Conservation (phyloP, 2,113 vertebrate genomes). For the Danionella cerebrum region DNA sequence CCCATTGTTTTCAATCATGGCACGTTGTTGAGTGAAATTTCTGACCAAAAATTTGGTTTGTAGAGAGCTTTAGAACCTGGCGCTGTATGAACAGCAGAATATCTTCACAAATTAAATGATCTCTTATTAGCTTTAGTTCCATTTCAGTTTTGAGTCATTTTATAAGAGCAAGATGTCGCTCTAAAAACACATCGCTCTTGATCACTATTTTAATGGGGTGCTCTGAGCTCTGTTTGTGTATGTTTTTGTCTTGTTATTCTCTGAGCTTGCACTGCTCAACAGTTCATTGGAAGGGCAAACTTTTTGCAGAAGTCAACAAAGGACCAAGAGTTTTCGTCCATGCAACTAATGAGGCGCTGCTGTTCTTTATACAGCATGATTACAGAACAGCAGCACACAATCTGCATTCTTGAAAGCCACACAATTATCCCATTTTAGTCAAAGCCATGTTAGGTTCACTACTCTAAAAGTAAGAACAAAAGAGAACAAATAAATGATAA, state of each 20-base stretch:
- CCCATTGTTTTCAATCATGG: too few species aligned
- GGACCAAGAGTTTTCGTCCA: slow-evolving; percentile 7
- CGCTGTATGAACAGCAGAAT: too few species aligned
- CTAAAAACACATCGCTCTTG: background rate
- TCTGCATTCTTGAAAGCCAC: background rate
- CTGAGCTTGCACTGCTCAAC: background rate
- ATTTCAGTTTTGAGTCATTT: too few species aligned
- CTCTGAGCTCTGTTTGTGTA: background rate
- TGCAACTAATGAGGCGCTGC: slow-evolving; percentile 11
- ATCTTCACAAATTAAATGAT: too few species aligned
- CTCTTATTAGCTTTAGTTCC: too few species aligned
- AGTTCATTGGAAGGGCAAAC: slow-evolving; percentile 4
- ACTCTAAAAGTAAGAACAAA: background rate
- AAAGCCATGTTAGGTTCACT: background rate
- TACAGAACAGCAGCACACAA: background rate
- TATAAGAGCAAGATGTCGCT: too few species aligned
- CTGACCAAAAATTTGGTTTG: too few species aligned
- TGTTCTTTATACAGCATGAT: slow-evolving; percentile 5
- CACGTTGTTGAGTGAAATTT: too few species aligned
- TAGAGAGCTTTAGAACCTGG: too few species aligned
- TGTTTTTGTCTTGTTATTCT: background rate
- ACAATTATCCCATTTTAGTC: background rate
- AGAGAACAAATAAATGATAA: too few species aligned
- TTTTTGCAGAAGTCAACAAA: background rate
- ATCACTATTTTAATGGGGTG: background rate